Conservation (phyloP, 2,888 invertebrate species). For the Drosophila atripex region DNA sequence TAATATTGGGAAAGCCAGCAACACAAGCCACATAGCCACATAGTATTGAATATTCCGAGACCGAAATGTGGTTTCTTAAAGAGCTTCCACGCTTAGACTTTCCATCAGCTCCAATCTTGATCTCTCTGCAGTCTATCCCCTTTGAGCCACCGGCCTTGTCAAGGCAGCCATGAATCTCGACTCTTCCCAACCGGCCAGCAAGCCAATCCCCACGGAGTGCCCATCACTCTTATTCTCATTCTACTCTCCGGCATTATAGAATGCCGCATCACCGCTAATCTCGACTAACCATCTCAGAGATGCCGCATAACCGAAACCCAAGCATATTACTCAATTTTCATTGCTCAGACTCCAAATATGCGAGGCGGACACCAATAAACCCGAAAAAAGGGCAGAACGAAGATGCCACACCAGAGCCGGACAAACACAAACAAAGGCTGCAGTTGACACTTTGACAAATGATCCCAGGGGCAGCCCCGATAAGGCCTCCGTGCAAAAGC, state of each 20-base stretch:
- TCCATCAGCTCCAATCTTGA: constrained; percentile 32
- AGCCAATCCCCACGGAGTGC: constrained; percentile 9
- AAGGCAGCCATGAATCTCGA: constrained; percentile 20
- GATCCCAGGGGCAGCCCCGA: constrained; percentile 58
- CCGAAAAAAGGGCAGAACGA: constrained; percentile 32
- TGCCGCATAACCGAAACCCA: constrained; percentile 28
- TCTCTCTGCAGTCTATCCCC: constrained; percentile 35
- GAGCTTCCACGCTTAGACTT: constrained; percentile 1
- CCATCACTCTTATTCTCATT: constrained; percentile 36
- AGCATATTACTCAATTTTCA: constrained; percentile 74
- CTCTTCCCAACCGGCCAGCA: constrained; percentile 29
- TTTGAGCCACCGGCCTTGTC: constrained; percentile 40
- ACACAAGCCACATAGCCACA: too few relatives aligned
- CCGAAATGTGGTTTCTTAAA: neutral
- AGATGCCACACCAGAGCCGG: constrained; percentile 62
- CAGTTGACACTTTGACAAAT: constrained; percentile 71
- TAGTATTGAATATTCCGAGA: too few relatives aligned
- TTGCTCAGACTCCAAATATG: constrained; percentile 65
- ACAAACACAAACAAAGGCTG: constrained; percentile 46
- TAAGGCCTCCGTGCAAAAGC: constrained; percentile 40
- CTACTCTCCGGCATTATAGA: constrained; percentile 20
- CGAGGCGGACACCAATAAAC: constrained; percentile 29
- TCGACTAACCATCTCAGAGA: constrained; percentile 57
- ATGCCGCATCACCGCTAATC: constrained; percentile 64
- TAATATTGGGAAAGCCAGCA: too few relatives aligned